Evolutionary conservation across 2,797 vertebrate species (phyloP).

Genomic region (Natrix natrix): DNA sequence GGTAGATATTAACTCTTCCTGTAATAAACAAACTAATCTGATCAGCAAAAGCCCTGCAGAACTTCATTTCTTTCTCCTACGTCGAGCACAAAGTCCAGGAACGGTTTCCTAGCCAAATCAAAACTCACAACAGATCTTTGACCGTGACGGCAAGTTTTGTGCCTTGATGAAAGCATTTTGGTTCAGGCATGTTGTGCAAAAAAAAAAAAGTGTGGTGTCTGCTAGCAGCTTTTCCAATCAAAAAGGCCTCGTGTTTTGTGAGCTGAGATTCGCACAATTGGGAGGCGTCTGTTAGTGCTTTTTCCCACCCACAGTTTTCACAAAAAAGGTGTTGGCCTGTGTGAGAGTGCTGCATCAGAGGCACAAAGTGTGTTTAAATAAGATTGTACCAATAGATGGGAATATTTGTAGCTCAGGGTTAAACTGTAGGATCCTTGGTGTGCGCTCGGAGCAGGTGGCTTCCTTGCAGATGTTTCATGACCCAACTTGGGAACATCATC

Average conservation of each 20-base stretch:
- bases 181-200: not conserved
- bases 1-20: not conserved
- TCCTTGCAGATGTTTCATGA: not conserved
- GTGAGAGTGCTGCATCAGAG: not conserved
- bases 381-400: not conserved
- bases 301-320: not conserved
- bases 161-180: not conserved
- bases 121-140: not conserved
- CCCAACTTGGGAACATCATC: too few relatives aligned
- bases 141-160: not conserved
- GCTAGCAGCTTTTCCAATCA: not conserved
- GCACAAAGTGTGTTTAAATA: not conserved
- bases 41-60: not conserved
- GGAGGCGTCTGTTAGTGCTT: not conserved
- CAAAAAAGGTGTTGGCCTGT: not conserved
- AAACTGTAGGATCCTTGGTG: not conserved
- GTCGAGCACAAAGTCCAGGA: not conserved
- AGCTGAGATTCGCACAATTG: not conserved
- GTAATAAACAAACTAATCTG: not conserved
- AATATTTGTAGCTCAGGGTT: not conserved
- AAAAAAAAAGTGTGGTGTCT: not conserved
- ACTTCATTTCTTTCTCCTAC: not conserved
- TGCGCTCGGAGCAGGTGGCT: not conserved
- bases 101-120: not conserved
- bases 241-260: not conserved